Evolutionary conservation across 2,797 vertebrate genomes (phyloP).

Genomic region (Phrynocephalus guinanensis): DNA sequence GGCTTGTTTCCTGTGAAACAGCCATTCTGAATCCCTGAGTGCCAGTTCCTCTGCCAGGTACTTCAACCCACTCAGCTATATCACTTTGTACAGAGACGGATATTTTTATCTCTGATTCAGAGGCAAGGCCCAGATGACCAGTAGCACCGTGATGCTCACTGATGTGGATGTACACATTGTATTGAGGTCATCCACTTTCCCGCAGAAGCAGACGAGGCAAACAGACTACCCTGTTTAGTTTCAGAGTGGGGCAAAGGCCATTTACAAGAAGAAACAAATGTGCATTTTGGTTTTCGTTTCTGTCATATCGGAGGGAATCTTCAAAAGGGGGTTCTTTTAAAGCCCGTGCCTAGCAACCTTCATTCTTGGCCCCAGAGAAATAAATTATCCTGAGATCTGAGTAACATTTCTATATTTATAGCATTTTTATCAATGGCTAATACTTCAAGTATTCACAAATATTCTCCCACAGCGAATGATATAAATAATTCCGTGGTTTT

Average conservation of each 20-base stretch:
- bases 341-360: background rate
- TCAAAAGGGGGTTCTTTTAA: background rate
- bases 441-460: background rate
- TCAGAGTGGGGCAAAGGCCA: background rate
- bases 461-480: background rate
- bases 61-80: no score
- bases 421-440: background rate
- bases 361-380: background rate
- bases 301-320: background rate
- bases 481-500: background rate
- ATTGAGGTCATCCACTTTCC: conserved; percentile 1
- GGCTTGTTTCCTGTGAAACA: no score
- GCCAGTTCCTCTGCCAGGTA: no score
- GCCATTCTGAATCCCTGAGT: no score
- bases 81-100: background rate
- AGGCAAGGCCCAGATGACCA: background rate
- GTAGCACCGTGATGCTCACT: background rate
- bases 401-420: background rate
- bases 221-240: background rate
- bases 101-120: background rate
- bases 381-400: background rate
- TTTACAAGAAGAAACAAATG: conserved; percentile 18
- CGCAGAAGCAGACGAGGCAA: conserved; percentile 23
- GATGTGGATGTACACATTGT: background rate
- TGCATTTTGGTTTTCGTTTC: conserved; percentile 19